Percentiles rank a stretch among this genome's conserved stretches.
These are phyloP conservation scores for Zygogramma bicolorata DNA, from an alignment of 2,888 invertebrate genomes.

Conservation along the genomic window DNA sequence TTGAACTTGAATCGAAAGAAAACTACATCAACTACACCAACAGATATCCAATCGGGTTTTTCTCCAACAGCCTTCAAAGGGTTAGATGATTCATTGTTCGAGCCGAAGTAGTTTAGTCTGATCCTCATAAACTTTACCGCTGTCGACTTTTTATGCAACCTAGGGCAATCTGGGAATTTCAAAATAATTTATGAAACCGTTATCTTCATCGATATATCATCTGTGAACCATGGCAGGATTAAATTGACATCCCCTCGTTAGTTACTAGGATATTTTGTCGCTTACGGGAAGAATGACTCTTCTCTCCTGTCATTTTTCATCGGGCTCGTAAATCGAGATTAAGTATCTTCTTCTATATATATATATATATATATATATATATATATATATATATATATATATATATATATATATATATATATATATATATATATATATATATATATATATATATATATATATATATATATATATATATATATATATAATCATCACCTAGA, in stretches of 20 bases:
- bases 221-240: not conserved
- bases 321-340: not conserved
- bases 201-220: conserved; percentile 1
- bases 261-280: not conserved
- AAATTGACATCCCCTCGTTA: not conserved
- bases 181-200: conserved; percentile 4
- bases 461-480: too few species aligned
- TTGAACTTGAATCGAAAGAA: too few species aligned
- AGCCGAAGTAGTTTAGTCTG: not conserved
- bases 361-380: too few species aligned
- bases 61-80: not conserved
- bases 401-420: too few species aligned
- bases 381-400: too few species aligned
- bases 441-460: too few species aligned
- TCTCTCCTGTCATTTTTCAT: not conserved
- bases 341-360: too few species aligned
- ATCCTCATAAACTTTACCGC: not conserved
- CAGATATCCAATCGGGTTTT: not conserved
- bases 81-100: conserved; percentile 2
- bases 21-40: too few species aligned
- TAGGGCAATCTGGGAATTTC: conserved; percentile 1
- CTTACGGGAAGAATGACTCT: not conserved
- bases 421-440: too few species aligned
- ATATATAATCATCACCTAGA: too few species aligned
- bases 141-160: not conserved